Percentiles rank a stretch among this genome's conserved stretches.
These are phyloP conservation scores for Augiades crinisus DNA, from an alignment of 2,888 invertebrate genomes.

Conservation along the genomic window DNA sequence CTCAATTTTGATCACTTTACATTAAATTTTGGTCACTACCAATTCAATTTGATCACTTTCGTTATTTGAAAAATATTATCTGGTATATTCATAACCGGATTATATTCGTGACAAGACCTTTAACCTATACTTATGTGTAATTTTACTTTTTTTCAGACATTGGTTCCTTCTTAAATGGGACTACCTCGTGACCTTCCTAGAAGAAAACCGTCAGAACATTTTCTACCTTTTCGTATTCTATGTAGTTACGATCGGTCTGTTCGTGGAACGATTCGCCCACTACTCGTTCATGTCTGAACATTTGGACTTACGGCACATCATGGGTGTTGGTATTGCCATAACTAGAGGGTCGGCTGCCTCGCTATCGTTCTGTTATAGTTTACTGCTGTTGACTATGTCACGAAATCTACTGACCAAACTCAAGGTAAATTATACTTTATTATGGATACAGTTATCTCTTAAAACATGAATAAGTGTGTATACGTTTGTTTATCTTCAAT, in stretches of 20 bases:
- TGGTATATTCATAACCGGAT: no score
- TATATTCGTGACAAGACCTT: no score
- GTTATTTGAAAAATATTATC: no score
- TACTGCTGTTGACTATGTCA: conserved; percentile 96
- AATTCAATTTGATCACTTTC: no score
- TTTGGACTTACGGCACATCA: conserved; percentile 95
- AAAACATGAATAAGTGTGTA: no score
- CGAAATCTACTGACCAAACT: conserved; percentile 94
- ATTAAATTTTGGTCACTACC: no score
- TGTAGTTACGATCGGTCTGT: conserved; percentile 95
- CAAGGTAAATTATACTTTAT: conserved; percentile 73
- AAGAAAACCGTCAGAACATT: conserved; percentile 97
- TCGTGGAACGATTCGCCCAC: conserved; percentile 96
- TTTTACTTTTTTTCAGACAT: conserved; percentile 74
- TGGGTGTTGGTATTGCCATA: conserved; percentile 98
- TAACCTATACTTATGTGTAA: no score
- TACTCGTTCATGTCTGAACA: conserved; percentile 98
- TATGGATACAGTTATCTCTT: no score
- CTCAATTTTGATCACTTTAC: no score
- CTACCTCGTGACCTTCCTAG: conserved; percentile 93
- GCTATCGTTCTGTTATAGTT: conserved; percentile 95
- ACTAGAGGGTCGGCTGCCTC: conserved; percentile 97
- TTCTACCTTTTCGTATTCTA: conserved; percentile 97
- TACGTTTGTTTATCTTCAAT: no score
- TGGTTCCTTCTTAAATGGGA: conserved; percentile 92